Base-by-base conservation (phyloP, 2,888 invertebrate species). In the Sphaerophoria taeniata region DNA sequence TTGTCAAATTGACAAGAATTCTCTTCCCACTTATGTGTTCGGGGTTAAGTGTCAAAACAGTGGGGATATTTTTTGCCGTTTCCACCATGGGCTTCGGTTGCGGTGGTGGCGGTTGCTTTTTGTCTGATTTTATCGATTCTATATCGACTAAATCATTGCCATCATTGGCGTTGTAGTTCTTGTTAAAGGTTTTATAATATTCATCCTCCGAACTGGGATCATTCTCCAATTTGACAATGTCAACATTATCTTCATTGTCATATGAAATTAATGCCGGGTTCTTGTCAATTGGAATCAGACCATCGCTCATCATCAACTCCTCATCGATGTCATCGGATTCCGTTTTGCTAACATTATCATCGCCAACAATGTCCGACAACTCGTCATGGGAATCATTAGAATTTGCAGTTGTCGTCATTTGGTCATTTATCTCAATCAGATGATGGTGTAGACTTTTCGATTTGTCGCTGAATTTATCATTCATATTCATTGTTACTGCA, bases 1-100 rank as follows among this genome's bases (percentile, higher is more conserved):
- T 96, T 7, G 97, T 96, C 87, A 97, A 93, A 92, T 97, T 97
- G 83, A 97, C 95, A 87, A 96, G 93, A 88, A 97, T 95, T 89
- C 95, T 94, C 91, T 94, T 92, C 88, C 89, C 88, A 43, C 88
- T 88, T n/a, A 87, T 87, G 80, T 90, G 89, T 11, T 84, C 69
- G 2, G 91, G 89, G 14, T 88, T 89, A 16, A 89, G 69, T 4
- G 71, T 75, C 6, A 81, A 75, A 1, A 75, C 11, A 12, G 85
- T 67, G 5, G 69, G n/a, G 0, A 16, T 31, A 39, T 49, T 69
- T 14, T 70, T 47, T 34, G 60, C 31, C 6, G 39, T 24, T 36
- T 39, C 31, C 1, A 43, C 12, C 9, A 39, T 67, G 6, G 51
- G 67, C 49, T 55, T 65, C 14, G 33, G 14, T 34, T 47, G n/a